Percentiles rank a stretch among this genome's conserved stretches.
phyloP scores from a whole-genome alignment of 2,797 vertebrate species.

The Ficedula albicollis region DNA sequence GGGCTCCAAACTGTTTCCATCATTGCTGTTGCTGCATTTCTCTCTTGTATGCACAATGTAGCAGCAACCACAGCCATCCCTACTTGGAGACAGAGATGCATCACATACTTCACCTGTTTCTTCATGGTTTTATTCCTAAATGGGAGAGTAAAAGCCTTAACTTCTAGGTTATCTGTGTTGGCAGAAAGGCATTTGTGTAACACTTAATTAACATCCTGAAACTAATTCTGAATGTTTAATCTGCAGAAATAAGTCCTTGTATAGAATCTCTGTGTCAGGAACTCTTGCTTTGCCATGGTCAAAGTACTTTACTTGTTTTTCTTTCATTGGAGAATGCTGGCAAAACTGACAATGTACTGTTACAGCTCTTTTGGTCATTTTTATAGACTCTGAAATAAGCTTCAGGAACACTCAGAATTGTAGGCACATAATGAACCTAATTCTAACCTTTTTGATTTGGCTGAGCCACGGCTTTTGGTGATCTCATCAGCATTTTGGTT shows the following conservation, averaged over 20 bases:
- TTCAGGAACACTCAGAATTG: background rate
- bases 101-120: background rate
- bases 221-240: background rate
- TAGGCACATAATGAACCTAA: background rate
- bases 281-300: background rate
- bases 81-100: background rate
- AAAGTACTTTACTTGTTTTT: background rate
- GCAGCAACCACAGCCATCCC: background rate
- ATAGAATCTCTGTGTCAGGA: background rate
- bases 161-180: background rate
- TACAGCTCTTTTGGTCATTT: background rate
- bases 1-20: background rate
- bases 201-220: background rate
- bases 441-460: background rate
- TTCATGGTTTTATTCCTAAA: background rate
- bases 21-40: background rate
- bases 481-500: background rate
- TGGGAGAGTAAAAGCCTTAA: background rate
- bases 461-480: background rate
- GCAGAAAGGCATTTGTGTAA: background rate
- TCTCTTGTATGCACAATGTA: fast-evolving
- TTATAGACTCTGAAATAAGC: background rate
- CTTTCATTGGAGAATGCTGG: background rate
- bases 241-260: background rate
- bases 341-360: background rate